These are phyloP conservation scores for Calyptomena viridis DNA, from an alignment of 2,113 vertebrate species.

Conservation along the genomic window DNA sequence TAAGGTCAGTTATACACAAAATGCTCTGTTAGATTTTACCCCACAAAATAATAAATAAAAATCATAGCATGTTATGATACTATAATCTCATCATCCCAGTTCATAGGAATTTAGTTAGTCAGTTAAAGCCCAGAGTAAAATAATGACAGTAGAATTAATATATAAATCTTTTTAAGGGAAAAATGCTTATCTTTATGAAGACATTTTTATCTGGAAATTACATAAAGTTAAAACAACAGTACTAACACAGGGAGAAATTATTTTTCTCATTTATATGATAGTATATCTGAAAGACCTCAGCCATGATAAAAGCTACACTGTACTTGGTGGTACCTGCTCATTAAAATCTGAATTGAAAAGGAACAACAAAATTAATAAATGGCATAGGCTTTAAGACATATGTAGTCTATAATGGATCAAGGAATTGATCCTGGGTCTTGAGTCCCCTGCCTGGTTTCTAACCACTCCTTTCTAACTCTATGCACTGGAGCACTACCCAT, in stretches of 20 bases:
- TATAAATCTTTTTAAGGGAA: neutral
- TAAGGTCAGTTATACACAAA: conserved; percentile 30
- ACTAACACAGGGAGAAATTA: neutral
- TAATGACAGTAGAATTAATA: neutral
- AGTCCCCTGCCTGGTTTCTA: neutral
- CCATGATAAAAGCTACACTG: neutral
- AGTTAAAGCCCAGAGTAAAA: neutral
- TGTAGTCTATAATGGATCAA: rapidly evolving
- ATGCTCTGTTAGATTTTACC: conserved; percentile 28
- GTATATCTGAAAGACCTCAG: neutral
- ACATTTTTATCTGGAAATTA: neutral
- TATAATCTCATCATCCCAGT: neutral
- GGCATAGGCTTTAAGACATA: neutral
- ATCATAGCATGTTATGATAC: neutral
- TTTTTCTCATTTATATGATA: neutral
- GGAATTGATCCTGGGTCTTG: neutral
- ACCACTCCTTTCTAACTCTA: neutral
- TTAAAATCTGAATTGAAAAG: neutral
- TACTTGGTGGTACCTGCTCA: neutral
- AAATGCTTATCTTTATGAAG: neutral
- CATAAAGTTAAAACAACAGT: neutral
- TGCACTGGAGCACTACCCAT: neutral
- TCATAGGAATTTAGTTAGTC: neutral
- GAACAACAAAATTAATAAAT: neutral
- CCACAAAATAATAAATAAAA: neutral